phyloP scores from a whole-genome alignment of 1,140 invertebrate species.

The Drosophila mauritiana region DNA sequence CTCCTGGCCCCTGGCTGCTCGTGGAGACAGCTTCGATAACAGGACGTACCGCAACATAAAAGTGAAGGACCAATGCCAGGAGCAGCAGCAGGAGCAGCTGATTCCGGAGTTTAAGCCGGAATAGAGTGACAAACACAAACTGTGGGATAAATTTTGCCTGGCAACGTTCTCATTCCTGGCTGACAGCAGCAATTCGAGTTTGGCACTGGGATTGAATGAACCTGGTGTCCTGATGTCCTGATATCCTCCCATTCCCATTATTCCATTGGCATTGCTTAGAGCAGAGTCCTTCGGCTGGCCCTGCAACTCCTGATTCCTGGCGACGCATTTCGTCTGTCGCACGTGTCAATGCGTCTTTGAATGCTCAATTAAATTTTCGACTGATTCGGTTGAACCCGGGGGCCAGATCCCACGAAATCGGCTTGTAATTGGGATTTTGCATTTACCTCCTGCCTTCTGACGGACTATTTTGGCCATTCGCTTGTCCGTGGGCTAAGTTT shows the following conservation, averaged over 20 bases:
- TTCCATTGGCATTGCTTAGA: not conserved
- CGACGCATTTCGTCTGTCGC: constrained; percentile 45
- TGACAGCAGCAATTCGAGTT: constrained; percentile 74
- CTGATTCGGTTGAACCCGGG: constrained; percentile 30
- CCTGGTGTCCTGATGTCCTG: constrained; percentile 12
- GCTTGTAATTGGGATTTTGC: constrained; percentile 61
- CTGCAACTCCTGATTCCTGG: constrained; percentile 18
- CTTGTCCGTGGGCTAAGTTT: constrained; percentile 25
- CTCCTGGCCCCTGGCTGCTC: constrained; percentile 2
- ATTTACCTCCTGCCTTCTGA: constrained; percentile 50
- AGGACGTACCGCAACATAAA: constrained; percentile 54
- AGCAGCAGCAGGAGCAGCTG: constrained; percentile 12
- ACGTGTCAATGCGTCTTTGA: constrained; percentile 75
- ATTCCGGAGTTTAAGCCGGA: constrained; percentile 22
- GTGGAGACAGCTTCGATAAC: constrained; percentile 68
- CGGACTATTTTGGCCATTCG: constrained; percentile 22
- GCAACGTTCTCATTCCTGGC: constrained; percentile 29
- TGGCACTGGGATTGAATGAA: constrained; percentile 39
- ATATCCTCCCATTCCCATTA: not conserved
- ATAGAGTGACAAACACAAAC: constrained; percentile 78
- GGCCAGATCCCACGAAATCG: constrained; percentile 36
- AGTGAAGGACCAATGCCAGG: constrained; percentile 19
- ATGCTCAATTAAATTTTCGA: constrained; percentile 80
- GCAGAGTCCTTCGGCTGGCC: constrained; percentile 11
- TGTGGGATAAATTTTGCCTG: constrained; percentile 65